These are phyloP conservation scores for Oscheius myriophilus DNA, from an alignment of 2,888 invertebrate species.

Conservation along the genomic window DNA sequence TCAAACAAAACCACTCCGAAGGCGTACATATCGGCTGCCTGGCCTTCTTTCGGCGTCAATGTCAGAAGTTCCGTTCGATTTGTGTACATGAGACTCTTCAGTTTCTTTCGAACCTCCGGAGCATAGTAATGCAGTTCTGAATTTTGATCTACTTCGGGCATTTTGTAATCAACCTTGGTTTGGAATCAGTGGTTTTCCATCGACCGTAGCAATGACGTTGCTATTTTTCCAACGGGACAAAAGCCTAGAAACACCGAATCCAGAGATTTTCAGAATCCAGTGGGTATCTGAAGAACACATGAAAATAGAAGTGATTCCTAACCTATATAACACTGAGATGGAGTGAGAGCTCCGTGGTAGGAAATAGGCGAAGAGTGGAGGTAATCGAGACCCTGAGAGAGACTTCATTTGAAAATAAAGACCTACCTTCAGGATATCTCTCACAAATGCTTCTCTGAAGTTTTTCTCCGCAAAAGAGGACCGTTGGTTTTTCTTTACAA, in stretches of 20 bases:
- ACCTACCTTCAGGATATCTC: conserved; percentile 65
- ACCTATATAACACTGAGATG: conserved; percentile 62
- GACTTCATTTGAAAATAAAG: neutral
- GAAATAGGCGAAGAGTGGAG: conserved; percentile 57
- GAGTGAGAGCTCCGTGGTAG: conserved; percentile 64
- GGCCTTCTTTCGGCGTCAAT: conserved; percentile 18
- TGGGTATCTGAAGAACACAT: conserved; percentile 46
- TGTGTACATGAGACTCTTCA: conserved; percentile 42
- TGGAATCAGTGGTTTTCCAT: conserved; percentile 59
- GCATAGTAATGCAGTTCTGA: conserved; percentile 67
- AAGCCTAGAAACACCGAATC: conserved; percentile 52
- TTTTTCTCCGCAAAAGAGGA: conserved; percentile 39
- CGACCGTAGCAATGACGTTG: conserved; percentile 51
- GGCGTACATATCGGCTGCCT: conserved; percentile 60
- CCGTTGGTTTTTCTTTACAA: conserved; percentile 36
- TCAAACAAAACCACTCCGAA: conserved; percentile 67
- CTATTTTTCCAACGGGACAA: conserved; percentile 53
- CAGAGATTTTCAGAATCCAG: conserved; percentile 68
- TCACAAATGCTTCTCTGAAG: conserved; percentile 65
- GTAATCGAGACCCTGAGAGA: conserved; percentile 62
- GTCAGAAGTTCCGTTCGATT: conserved; percentile 41
- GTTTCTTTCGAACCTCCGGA: conserved; percentile 58
- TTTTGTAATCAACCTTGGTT: conserved; percentile 47
- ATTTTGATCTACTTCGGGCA: neutral
- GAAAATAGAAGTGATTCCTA: neutral